Base-by-base conservation (phyloP, 2,797 vertebrate genomes). In the Ispidina picta region DNA sequence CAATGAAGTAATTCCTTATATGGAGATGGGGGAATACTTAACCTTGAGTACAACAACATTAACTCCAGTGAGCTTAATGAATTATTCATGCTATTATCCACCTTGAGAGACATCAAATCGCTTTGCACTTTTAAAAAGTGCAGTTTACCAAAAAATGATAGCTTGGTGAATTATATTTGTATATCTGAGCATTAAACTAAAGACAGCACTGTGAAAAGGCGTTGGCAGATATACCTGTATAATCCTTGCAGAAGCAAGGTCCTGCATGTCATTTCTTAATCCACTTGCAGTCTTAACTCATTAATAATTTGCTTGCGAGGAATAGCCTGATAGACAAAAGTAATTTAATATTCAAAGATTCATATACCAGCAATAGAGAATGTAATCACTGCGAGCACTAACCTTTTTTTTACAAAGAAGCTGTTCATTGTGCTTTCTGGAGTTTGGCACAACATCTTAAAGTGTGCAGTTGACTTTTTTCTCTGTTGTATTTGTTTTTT, bases 41-140 rank as follows among this genome's bases (percentile, higher is more conserved):
- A 95, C 92, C 93, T 96, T 96, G 91, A 96, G 82, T 91, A 91
- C 89, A 79, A 94, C 69, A 81, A 60, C 85, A 91, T 94, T 92
- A 92, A 87, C 85, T 75, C 78, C 60, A 29, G 86, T 39, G 65
- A 95, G 74, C 74, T 88, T 92, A 81, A 97, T 96, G 94, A 96
- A 97, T 97, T 96, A 97, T 96, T 97, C 93, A 96, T 94, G 83
- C 49, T 91, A 74, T 94, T 96, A 96, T 76, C 83, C 88, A 95
- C 72, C 89, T 91, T 92, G 77, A 96, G 93, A 96, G 70, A 71
- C 72, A 96, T 91, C 77, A 92, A 85, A 95, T 94, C 49, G 17
- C 90, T 83, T 86, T 82, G 64, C 86, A 59, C 69, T 97, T 64
- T 91, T 74, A 94, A 70, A 91, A 93, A 92, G 89, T 44, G 64